phyloP scores from a whole-genome alignment of 2,113 vertebrate species.

The Sinocyclocheilus rhinocerous region DNA sequence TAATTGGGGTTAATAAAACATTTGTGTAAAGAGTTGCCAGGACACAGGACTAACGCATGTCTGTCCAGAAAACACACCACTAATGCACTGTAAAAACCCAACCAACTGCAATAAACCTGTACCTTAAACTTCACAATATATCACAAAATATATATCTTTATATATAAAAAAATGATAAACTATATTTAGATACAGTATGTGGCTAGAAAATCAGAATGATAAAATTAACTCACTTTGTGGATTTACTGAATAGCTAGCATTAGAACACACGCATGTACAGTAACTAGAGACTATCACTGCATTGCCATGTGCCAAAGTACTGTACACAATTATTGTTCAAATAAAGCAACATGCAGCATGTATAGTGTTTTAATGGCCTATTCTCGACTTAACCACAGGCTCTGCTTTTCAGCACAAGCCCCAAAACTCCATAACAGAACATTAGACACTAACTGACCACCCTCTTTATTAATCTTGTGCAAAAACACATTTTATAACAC shows the following conservation, averaged over 20 bases:
- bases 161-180: neutral
- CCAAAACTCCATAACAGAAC: neutral
- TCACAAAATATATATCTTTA: neutral
- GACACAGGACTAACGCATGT: constrained; percentile 55
- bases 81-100: neutral
- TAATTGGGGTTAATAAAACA: constrained; percentile 64
- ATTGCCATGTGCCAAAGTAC: neutral
- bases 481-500: neutral
- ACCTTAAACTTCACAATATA: neutral
- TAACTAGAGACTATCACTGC: neutral
- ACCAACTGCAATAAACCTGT: neutral
- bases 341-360: neutral
- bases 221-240: neutral
- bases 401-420: neutral
- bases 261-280: neutral
- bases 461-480: neutral
- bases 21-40: constrained; percentile 68
- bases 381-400: neutral
- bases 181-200: neutral
- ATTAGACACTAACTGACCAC: neutral
- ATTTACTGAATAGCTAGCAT: neutral
- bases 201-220: neutral
- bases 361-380: neutral
- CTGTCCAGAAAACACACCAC: neutral
- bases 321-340: neutral